Percentiles rank a stretch among this genome's conserved stretches.
phyloP scores from a whole-genome alignment of 2,888 invertebrate species.

The Lamellibrachia columna region DNA sequence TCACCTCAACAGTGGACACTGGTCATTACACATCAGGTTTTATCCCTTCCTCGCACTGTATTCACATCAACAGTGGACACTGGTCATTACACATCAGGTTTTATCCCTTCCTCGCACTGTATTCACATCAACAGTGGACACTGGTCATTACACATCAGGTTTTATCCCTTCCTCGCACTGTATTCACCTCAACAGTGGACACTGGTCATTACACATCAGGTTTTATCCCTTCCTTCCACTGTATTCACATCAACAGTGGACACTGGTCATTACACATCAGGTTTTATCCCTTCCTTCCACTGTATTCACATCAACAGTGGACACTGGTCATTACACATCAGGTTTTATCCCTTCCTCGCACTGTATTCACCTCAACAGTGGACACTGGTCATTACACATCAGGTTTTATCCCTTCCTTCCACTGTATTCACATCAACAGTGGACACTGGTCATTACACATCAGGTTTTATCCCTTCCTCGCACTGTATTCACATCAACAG shows the following conservation, averaged over 20 bases:
- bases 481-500: not conserved
- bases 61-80: not conserved
- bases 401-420: not conserved
- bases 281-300: not conserved
- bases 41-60: not conserved
- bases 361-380: not conserved
- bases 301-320: not conserved
- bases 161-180: too few relatives aligned
- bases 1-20: too few relatives aligned
- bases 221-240: too few relatives aligned
- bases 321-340: not conserved
- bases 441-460: not conserved
- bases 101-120: too few relatives aligned
- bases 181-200: too few relatives aligned
- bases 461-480: not conserved
- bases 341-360: not conserved
- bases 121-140: too few relatives aligned
- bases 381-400: not conserved
- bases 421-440: not conserved
- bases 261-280: not conserved
- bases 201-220: too few relatives aligned
- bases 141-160: too few relatives aligned
- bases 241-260: too few relatives aligned
- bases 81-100: too few relatives aligned
- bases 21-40: not conserved